These are phyloP conservation scores for Gymnopithys bicolor DNA, from an alignment of 2,797 vertebrate genomes.

Conservation along the genomic window DNA sequence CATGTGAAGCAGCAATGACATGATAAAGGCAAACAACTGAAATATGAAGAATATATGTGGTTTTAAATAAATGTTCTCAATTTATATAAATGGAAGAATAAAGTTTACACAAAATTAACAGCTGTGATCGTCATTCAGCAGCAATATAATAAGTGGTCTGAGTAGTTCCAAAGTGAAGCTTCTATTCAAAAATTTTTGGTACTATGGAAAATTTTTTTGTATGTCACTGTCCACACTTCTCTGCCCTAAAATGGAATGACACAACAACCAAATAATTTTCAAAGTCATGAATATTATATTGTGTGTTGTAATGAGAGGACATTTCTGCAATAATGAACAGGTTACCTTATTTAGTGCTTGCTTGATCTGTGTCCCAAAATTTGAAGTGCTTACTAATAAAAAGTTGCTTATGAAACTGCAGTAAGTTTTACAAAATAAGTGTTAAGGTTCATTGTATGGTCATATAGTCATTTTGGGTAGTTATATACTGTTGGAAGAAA, in stretches of 20 bases:
- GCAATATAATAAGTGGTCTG: not conserved
- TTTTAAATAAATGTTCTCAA: not conserved
- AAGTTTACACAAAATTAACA: not conserved
- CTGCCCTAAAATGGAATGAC: not conserved
- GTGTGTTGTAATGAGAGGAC: not conserved
- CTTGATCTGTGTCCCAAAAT: not conserved
- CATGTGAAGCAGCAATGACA: not conserved
- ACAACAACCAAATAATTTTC: not conserved
- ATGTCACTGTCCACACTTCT: fast-evolving
- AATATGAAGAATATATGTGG: not conserved
- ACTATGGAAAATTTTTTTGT: not conserved
- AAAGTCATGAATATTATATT: fast-evolving
- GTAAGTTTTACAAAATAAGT: not conserved
- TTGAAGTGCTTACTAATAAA: not conserved
- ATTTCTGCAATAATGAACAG: not conserved
- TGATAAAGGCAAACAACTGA: not conserved
- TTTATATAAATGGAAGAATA: not conserved
- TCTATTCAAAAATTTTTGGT: not conserved
- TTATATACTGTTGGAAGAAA: too few species aligned
- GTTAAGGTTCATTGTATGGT: not conserved
- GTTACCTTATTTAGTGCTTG: not conserved
- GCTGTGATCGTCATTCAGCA: not conserved
- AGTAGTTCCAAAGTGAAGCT: not conserved
- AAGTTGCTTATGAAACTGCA: not conserved
- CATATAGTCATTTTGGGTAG: not conserved